Conservation (phyloP, 2,797 vertebrate genomes). For the Lepus oiostolus region DNA sequence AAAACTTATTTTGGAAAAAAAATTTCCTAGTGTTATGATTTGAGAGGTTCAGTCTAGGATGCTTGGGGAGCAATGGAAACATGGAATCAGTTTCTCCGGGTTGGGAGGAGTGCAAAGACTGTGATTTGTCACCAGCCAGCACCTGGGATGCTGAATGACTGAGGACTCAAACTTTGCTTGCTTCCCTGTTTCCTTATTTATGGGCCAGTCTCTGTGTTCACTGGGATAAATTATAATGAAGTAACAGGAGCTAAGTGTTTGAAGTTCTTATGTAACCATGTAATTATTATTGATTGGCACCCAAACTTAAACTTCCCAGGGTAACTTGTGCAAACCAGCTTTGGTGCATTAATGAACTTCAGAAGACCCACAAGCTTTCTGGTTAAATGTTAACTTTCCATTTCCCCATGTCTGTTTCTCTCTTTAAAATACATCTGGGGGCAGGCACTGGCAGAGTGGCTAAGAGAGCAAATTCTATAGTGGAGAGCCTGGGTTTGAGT, state of each 20-base stretch:
- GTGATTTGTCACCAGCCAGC: neutral
- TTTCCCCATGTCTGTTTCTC: neutral
- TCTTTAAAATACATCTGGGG: neutral
- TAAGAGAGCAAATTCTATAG: too few species aligned
- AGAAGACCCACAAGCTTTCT: slow-evolving; percentile 18
- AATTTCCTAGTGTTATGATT: neutral
- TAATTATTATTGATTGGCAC: slow-evolving; percentile 66
- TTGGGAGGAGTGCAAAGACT: neutral
- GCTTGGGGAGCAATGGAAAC: neutral
- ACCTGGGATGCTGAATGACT: neutral
- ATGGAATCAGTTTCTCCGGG: neutral
- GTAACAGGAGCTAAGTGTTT: slow-evolving; percentile 31
- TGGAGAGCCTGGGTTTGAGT: too few species aligned
- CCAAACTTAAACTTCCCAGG: slow-evolving; percentile 43
- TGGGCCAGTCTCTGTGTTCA: neutral
- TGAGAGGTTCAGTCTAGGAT: neutral
- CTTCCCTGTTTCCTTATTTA: neutral
- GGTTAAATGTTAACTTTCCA: neutral
- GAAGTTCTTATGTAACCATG: slow-evolving; percentile 56
- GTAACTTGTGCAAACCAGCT: slow-evolving; percentile 40
- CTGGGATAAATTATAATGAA: slow-evolving; percentile 2
- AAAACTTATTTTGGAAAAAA: neutral
- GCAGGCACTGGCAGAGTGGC: too few species aligned
- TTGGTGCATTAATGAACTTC: neutral
- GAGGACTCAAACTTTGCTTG: neutral